These are phyloP conservation scores for Lethenteron camtschaticum DNA, from an alignment of 2,113 vertebrate species.

Conservation along the genomic window DNA sequence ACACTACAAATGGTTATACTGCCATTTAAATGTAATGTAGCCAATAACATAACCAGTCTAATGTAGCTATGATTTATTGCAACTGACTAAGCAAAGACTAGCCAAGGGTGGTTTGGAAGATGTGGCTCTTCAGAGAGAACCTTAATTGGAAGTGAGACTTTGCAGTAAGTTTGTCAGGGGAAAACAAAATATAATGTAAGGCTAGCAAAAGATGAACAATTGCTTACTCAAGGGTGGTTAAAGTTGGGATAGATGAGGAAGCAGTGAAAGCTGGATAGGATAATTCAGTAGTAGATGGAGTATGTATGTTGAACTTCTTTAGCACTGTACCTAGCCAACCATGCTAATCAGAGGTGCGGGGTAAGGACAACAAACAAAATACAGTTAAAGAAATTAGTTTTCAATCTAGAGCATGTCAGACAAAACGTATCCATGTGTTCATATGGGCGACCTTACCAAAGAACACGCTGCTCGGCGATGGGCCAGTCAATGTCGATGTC, in stretches of 20 bases:
- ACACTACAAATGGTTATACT: background rate
- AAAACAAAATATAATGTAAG: background rate
- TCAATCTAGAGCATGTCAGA: background rate
- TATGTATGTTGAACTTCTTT: background rate
- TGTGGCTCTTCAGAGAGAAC: background rate
- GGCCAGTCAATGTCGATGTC: slow-evolving; percentile 95
- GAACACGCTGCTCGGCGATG: slow-evolving; percentile 73
- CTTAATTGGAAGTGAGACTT: too few relatives aligned
- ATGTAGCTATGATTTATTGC: background rate
- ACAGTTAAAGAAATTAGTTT: slow-evolving; percentile 1
- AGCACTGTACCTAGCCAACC: background rate
- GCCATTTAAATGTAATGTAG: background rate
- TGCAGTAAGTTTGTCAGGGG: too few relatives aligned
- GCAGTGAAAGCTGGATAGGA: too few relatives aligned
- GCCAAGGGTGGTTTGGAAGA: background rate
- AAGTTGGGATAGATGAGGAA: too few relatives aligned
- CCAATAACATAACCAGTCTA: too few relatives aligned
- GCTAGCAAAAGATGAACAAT: background rate
- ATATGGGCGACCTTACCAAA: slow-evolving; percentile 29
- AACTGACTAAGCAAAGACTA: background rate
- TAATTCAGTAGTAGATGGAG: background rate
- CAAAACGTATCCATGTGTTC: background rate
- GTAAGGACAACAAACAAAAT: background rate
- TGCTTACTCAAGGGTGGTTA: background rate
- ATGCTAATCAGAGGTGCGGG: background rate